These are phyloP conservation scores for Pteromalus puparum DNA, from an alignment of 1,140 invertebrate species.

Conservation along the genomic window DNA sequence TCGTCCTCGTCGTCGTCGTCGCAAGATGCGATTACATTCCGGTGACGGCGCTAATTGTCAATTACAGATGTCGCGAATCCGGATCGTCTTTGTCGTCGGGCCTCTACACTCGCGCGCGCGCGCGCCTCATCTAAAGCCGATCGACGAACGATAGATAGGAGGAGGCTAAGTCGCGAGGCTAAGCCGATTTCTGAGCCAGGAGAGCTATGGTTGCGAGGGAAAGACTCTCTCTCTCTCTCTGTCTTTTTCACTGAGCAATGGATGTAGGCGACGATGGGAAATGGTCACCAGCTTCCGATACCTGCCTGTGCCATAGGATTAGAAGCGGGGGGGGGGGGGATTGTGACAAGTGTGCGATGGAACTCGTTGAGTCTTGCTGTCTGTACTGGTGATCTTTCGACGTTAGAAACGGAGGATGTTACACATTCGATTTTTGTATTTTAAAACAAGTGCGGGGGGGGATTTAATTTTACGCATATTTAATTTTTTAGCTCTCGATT, in stretches of 20 bases:
- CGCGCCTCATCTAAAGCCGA: slow-evolving; percentile 19
- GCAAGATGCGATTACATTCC: slow-evolving; percentile 66
- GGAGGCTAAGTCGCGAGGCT: slow-evolving; percentile 20
- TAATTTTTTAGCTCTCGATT: too few species aligned
- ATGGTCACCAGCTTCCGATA: not conserved
- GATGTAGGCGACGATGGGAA: not conserved
- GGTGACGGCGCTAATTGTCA: slow-evolving; percentile 67
- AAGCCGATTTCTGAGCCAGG: slow-evolving; percentile 28
- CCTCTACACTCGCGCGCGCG: not conserved
- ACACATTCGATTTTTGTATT: too few species aligned
- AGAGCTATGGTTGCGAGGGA: not conserved
- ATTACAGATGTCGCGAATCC: slow-evolving; percentile 57
- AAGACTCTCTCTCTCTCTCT: not conserved
- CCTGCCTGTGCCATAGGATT: not conserved
- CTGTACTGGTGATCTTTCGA: too few species aligned
- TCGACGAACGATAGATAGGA: not conserved
- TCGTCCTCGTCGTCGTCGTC: slow-evolving; percentile 54
- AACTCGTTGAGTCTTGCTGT: not conserved
- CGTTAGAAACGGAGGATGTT: too few species aligned
- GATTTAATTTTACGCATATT: too few species aligned
- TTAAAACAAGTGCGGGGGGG: too few species aligned
- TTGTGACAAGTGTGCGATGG: not conserved
- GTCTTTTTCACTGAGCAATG: too few species aligned
- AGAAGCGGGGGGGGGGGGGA: not conserved
- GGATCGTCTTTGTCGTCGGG: slow-evolving; percentile 25